Conservation (phyloP, 2,797 vertebrate genomes). For the Natrix natrix region DNA sequence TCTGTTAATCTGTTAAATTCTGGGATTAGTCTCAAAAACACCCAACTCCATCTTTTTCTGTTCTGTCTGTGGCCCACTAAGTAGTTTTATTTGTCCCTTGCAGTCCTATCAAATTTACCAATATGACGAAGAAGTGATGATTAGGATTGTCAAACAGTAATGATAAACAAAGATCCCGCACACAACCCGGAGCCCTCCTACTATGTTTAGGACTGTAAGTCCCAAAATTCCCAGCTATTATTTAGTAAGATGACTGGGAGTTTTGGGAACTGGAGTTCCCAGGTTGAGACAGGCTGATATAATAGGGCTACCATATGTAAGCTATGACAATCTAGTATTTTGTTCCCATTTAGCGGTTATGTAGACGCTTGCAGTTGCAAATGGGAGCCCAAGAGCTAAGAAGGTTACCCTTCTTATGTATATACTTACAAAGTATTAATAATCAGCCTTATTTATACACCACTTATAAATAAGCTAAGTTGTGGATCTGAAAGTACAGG, state of each 20-base stretch:
- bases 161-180: not conserved
- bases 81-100: not conserved
- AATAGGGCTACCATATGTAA: not conserved
- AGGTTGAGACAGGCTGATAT: not conserved
- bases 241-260: not conserved
- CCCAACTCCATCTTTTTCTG: not conserved
- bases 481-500: not conserved
- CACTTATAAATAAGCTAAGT: not conserved
- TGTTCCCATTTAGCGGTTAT: not conserved
- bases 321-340: not conserved
- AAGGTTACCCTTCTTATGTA: not conserved
- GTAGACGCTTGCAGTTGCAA: not conserved
- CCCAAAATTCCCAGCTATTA: not conserved
- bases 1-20: not conserved
- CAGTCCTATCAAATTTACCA: not conserved
- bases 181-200: not conserved
- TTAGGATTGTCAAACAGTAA: not conserved
- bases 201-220: not conserved
- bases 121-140: not conserved
- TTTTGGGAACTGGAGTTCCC: not conserved
- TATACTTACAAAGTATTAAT: not conserved
- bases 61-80: not conserved
- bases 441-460: not conserved
- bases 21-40: not conserved
- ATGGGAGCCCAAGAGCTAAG: not conserved